Conservation (phyloP, 2,113 vertebrate species). For the Nibea coibor region DNA sequence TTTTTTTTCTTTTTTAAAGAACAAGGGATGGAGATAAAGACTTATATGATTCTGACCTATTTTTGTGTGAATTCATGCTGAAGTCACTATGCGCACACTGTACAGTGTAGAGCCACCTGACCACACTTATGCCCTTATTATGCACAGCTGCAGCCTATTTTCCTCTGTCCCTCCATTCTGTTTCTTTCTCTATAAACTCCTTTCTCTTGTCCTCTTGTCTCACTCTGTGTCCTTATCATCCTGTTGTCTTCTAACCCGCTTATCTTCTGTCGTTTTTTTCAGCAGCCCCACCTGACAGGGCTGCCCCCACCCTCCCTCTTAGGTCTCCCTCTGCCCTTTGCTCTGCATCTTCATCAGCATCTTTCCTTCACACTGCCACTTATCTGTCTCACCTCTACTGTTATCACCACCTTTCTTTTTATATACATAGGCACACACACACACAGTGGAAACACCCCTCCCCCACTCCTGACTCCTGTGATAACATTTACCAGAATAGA, state of each 20-base stretch:
- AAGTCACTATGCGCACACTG: not conserved
- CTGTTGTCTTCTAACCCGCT: constrained; percentile 24
- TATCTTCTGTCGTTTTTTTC: constrained; percentile 28
- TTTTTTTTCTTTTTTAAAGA: constrained; percentile 13
- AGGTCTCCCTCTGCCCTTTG: constrained; percentile 6
- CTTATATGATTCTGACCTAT: constrained; percentile 59
- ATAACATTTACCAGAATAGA: constrained; percentile 46
- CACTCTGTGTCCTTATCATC: not conserved
- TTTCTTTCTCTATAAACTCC: not conserved
- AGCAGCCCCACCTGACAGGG: not conserved
- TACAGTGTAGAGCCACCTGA: constrained; percentile 17
- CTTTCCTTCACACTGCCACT: constrained; percentile 43
- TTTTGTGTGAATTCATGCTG: constrained; percentile 54
- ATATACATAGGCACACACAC: constrained; percentile 2
- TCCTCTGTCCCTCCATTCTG: constrained; percentile 6
- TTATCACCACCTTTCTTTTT: constrained; percentile 43
- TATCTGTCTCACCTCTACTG: constrained; percentile 55
- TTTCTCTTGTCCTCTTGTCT: not conserved
- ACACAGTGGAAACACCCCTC: constrained; percentile 20
- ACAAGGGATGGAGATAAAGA: constrained; percentile 3
- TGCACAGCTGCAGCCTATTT: constrained; percentile 29
- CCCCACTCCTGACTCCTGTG: constrained; percentile 18
- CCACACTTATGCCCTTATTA: constrained; percentile 6
- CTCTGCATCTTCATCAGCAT: constrained; percentile 49
- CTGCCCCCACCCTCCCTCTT: not conserved